A percentile compares a stretch with the other conserved stretches of the same genome.
phyloP scores from a whole-genome alignment of 1,140 invertebrate species.

The Procambarus virginalis region DNA sequence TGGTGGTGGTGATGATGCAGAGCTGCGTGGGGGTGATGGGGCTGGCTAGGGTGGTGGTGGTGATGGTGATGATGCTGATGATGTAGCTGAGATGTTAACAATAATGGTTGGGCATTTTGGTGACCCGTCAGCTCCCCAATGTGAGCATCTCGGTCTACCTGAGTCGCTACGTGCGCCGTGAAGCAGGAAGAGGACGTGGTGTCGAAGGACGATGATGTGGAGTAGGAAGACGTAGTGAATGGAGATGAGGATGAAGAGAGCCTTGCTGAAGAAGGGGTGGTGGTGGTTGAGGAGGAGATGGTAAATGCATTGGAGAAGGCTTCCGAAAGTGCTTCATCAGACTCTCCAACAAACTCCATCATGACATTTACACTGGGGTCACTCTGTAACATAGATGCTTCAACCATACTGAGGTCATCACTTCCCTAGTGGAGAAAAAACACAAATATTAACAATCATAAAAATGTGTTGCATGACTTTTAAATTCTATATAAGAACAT shows the following conservation, averaged over 20 bases:
- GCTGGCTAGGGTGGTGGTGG: neutral
- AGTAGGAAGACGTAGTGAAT: constrained; percentile 20
- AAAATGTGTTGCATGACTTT: no score
- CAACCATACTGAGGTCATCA: constrained; percentile 54
- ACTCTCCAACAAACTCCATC: constrained; percentile 55
- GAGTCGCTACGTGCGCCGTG: neutral
- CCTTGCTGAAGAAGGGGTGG: constrained; percentile 15
- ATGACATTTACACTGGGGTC: constrained; percentile 44
- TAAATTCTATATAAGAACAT: no score
- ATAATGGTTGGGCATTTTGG: constrained; percentile 44
- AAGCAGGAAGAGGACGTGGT: neutral
- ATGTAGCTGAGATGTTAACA: constrained; percentile 37
- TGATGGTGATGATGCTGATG: constrained; percentile 40
- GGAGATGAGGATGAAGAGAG: constrained; percentile 1
- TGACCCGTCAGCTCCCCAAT: constrained; percentile 48
- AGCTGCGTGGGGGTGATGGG: neutral
- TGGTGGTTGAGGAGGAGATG: constrained; percentile 39
- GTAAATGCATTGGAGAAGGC: constrained; percentile 45
- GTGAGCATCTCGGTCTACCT: constrained; percentile 17
- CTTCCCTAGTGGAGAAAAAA: constrained; percentile 18
- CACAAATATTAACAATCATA: no score
- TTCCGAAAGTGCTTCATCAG: constrained; percentile 35
- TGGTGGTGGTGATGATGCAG: constrained; percentile 11
- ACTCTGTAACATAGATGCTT: constrained; percentile 55
- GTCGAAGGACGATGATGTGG: neutral